Percentiles rank a stretch among this genome's conserved stretches.
These are phyloP conservation scores for Colistium nudipinnis DNA, from an alignment of 2,113 vertebrate species.

Conservation along the genomic window DNA sequence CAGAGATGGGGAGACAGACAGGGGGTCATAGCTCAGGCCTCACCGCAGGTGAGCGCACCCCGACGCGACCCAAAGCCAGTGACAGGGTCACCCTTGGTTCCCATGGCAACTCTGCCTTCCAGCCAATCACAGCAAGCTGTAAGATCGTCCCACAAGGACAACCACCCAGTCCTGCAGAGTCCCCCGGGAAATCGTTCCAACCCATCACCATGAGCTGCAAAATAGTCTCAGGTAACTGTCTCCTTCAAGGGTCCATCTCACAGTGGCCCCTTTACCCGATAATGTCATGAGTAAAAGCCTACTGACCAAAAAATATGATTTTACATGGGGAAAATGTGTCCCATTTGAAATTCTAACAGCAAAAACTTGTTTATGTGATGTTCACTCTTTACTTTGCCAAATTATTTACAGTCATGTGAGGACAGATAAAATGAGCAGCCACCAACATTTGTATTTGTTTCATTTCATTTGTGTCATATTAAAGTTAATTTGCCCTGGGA, in stretches of 20 bases:
- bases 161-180: slow-evolving; percentile 89
- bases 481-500: not conserved
- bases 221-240: slow-evolving; percentile 94
- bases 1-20: slow-evolving; percentile 82
- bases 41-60: slow-evolving; percentile 88
- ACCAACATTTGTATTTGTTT: not conserved
- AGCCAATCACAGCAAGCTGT: slow-evolving; percentile 97
- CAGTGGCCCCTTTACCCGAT: not conserved
- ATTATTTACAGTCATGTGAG: no score
- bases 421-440: no score
- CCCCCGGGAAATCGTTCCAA: slow-evolving; percentile 97
- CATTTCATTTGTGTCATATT: not conserved
- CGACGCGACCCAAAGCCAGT: slow-evolving; percentile 85
- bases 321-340: no score
- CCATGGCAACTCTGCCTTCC: slow-evolving; percentile 97
- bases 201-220: slow-evolving; percentile 99
- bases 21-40: slow-evolving; percentile 79
- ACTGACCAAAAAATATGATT: no score
- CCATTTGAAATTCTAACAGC: not conserved
- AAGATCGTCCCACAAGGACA: slow-evolving; percentile 95
- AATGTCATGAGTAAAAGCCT: not conserved
- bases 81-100: slow-evolving; percentile 93
- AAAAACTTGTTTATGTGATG: not conserved
- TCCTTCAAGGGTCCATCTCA: slow-evolving; percentile 13
- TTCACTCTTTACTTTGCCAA: no score